Evolutionary conservation across 2,797 vertebrate genomes (phyloP), one percentile per base, ranked within the genome.

Genomic region (Aulostomus chinensis): DNA sequence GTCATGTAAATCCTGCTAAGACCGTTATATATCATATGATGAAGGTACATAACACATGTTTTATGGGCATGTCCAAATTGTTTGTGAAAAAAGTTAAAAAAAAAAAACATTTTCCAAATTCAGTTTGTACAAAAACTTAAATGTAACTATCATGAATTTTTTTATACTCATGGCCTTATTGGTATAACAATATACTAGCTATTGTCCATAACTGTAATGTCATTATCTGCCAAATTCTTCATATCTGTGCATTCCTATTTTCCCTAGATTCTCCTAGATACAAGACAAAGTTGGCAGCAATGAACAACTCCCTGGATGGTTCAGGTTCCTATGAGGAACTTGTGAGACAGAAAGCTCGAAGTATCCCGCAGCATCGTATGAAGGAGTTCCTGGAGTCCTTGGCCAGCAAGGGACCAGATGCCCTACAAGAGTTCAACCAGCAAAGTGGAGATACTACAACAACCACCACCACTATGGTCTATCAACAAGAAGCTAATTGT

Each of bases 351-450:
- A 98, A 96, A 86, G 95, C 95, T 0, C 91, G 94, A 58, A 94
- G 94, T 11, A 93, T 98, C 66, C 96, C 96, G 2, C 96, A 98
- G 69, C 95, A 98, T 89, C 94, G 95, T 82, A 98, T 98, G 96
- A 98, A 98, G 86, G 96, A 98, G 79, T 98, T 98, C 70, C 86
- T 98, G 74, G 96, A 98, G 81, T 97, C 96, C 2, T 79, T 98
- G 83, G 94, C 94, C 65, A 94, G 84, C 47, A 98, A 97, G 76
- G 95, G 94, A 18, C 93, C 94, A 0, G 95, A 98, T 77, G 96
- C 94, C 28, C 88, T 98, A 65, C 95, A 96, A 76, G 95, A 98
- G 72, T 98, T 98, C 62, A 85, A 57, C 61, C 94, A 97, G 77
- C 94, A 93, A 75, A 84, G 76, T 2, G 85, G 90, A 37, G 88